A percentile compares a stretch with the other conserved stretches of the same genome.
phyloP scores from a whole-genome alignment of 35 echinoderm and acorn worm genomes.

The Nesometra sesokonis region DNA sequence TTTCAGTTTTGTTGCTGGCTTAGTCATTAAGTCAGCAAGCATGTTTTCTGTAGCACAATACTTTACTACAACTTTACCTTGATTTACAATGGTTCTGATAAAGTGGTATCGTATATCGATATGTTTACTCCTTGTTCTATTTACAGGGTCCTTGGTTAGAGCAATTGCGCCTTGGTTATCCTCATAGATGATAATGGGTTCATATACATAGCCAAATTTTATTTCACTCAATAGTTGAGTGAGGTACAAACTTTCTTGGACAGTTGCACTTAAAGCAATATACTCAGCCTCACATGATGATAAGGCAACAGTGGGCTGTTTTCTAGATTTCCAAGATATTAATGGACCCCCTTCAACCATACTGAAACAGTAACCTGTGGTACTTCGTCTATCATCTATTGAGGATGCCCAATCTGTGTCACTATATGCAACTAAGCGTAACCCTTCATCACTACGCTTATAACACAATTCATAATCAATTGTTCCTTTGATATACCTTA shows the following conservation, averaged over 20 bases:
- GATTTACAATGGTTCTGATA: neutral
- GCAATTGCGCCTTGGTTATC: constrained; percentile 22
- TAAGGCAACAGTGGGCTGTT: constrained; percentile 26
- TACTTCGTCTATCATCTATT: constrained; percentile 27
- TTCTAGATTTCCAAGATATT: constrained; percentile 37
- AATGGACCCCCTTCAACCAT: constrained; percentile 11
- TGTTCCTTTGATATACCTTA: constrained; percentile 40
- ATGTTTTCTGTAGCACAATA: constrained; percentile 9
- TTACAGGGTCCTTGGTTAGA: constrained; percentile 4
- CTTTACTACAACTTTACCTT: neutral
- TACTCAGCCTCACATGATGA: constrained; percentile 33
- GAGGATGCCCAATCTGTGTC: constrained; percentile 27
- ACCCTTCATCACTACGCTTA: constrained; percentile 9
- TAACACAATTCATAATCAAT: constrained; percentile 13
- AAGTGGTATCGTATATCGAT: constrained; percentile 20
- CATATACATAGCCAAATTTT: neutral
- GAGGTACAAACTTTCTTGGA: constrained; percentile 2
- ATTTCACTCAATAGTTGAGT: constrained; percentile 10
- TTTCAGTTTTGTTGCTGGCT: neutral
- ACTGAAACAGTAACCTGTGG: constrained; percentile 32
- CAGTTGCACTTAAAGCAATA: constrained; percentile 3
- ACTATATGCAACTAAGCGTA: constrained; percentile 10
- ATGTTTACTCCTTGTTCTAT: neutral
- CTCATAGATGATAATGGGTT: neutral
- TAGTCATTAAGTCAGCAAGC: neutral